phyloP scores from a whole-genome alignment of 2,797 vertebrate species.

The Neoniphon sammara region DNA sequence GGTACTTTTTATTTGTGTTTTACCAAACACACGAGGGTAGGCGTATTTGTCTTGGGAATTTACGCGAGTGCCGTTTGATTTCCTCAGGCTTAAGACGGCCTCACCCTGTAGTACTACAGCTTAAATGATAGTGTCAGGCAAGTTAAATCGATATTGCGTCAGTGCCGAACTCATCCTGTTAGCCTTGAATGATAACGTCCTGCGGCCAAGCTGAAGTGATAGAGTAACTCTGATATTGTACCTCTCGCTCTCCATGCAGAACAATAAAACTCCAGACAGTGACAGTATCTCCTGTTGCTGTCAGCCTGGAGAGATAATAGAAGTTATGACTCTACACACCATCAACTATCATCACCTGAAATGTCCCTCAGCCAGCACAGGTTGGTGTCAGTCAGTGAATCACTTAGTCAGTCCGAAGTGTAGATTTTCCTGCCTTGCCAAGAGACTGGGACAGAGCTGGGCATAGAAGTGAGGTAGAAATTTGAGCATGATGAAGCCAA shows the following conservation, averaged over 20 bases:
- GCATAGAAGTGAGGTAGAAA: too few species aligned
- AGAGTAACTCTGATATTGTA: slow-evolving; percentile 21
- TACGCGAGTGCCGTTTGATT: neutral
- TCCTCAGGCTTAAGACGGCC: neutral
- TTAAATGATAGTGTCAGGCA: slow-evolving; percentile 32
- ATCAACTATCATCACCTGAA: slow-evolving; percentile 10
- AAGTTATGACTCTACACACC: slow-evolving; percentile 19
- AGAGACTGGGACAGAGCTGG: neutral
- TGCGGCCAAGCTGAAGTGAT: slow-evolving; percentile 39
- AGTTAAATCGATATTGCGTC: slow-evolving; percentile 55
- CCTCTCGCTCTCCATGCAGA: slow-evolving; percentile 27
- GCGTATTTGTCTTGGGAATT: slow-evolving; percentile 18
- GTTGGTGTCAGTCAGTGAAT: slow-evolving; percentile 24
- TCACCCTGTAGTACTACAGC: slow-evolving; percentile 7
- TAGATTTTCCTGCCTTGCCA: slow-evolving; percentile 8
- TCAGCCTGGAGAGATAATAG: slow-evolving; percentile 26
- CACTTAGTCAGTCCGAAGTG: slow-evolving; percentile 2
- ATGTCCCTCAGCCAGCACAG: slow-evolving; percentile 2
- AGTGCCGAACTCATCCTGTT: slow-evolving; percentile 41
- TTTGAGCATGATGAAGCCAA: too few species aligned
- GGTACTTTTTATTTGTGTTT: slow-evolving; percentile 24
- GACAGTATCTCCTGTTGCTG: slow-evolving; percentile 46
- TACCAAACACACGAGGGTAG: slow-evolving; percentile 14
- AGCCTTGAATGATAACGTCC: slow-evolving; percentile 48
- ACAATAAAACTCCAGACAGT: slow-evolving; percentile 34